phyloP scores from a whole-genome alignment of 2,797 vertebrate species.

The Prionace glauca region DNA sequence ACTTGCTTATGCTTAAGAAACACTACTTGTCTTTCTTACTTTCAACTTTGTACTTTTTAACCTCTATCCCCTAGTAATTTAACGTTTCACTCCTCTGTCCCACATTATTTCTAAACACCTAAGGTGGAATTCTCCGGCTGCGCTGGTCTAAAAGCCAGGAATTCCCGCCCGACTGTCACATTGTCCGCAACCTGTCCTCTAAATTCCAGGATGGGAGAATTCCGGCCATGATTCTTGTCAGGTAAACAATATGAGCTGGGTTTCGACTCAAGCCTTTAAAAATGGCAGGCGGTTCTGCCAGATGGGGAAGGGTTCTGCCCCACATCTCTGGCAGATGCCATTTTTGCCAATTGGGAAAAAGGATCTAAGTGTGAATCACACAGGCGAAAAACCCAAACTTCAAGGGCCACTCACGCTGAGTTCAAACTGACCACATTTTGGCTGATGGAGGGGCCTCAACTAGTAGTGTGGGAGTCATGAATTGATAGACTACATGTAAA shows the following conservation, averaged over 20 bases:
- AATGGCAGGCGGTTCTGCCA: not conserved
- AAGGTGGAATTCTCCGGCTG: too few species aligned
- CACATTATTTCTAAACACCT: not conserved
- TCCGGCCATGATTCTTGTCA: not conserved
- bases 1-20: too few species aligned
- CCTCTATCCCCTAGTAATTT: too few species aligned
- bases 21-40: not conserved
- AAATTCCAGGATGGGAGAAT: too few species aligned
- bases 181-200: too few species aligned
- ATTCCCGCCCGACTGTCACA: too few species aligned
- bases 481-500: not conserved
- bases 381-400: not conserved
- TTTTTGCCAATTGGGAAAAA: not conserved
- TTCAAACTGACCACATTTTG: not conserved
- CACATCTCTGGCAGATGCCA: not conserved
- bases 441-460: not conserved
- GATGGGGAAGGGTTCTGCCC: too few species aligned
- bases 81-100: not conserved
- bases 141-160: too few species aligned
- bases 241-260: not conserved
- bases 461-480: not conserved
- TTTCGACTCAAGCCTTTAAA: not conserved
- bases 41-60: not conserved
- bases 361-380: not conserved
- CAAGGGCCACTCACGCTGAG: not conserved